Base-by-base conservation (phyloP, 2,797 vertebrate species). In the Microchirus variegatus region DNA sequence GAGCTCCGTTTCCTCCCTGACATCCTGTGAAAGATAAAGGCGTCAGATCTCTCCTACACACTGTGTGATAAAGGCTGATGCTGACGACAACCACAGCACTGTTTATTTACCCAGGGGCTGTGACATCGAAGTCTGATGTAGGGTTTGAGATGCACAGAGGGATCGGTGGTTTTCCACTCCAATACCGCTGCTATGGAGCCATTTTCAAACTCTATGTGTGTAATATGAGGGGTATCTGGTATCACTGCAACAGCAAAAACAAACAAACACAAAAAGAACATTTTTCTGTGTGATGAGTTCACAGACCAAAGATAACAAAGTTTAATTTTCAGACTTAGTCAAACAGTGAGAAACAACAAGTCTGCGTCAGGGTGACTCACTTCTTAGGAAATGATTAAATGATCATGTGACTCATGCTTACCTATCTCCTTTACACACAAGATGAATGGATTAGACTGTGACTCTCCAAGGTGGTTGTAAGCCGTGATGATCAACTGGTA, bases 391-490 rank as follows among this genome's bases (percentile, higher is more conserved):
- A 5, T 37, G 22, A 22, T 31, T 2, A 3, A 3, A 18, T 10
- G 47, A 15, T 59, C 10, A 18, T 31, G 18, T 38, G 16, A 42
- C 7, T 15, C 41, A 13, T 48, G 12, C 68, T 52, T 84, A 97
- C 97, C 92, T 12, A 94, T 83, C 10, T 95, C 88, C 7, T 78
- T 82, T 46, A 94, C 63, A 2, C 60, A 17, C 61, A 97, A 60
- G 5, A 3, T 62, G 43, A 46, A 79, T 0, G 63, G 80, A 16
- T 88, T 79, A 0, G 95, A 96, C 37, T 36, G 59, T 1, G 91
- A 86, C 0, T 22, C 13, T 45, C 95, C 96, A 9, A 97, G 83
- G 0, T 7, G 53, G 47, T 98, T 98, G 75, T 55, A 60, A 36
- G 94, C 95, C 17, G 66, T 81, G 59, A 95, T 67, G 58, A 61